Base-by-base conservation (phyloP, 1,140 invertebrate species). In the Thaumetopoea pityocampa region DNA sequence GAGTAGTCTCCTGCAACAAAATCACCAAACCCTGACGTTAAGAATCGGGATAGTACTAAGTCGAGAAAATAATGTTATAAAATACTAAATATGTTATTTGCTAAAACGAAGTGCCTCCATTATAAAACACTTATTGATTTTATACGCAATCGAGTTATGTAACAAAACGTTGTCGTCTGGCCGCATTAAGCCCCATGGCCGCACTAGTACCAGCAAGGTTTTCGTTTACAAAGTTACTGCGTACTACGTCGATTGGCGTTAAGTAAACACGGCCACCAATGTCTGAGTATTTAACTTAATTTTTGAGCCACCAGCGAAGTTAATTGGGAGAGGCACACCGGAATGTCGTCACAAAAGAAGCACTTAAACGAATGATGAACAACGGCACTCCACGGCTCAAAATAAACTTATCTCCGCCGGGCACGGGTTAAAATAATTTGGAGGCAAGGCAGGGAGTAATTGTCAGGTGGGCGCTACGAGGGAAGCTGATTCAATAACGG, bases 281-380 rank as follows among this genome's bases (percentile, higher is more conserved):
- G 70, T 72, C 68, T 54, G 61, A 66, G 64, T 67, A 67, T 81
- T 78, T 81, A 79, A 81, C 72, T 79, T 78, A 79, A 81, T 79
- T 81, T 81, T 81, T 81, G 72, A 55, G 63, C 66, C 58, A 54
- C 63, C 60, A 71, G 53, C 60, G 51, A 45, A 53, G 61, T 68
- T 79, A 82, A 81, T 79, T 82, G 72, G 54, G 29, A 74, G 71
- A 67, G 60, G 56, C 61, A 67, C 55, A 74, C 56, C 55, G 69
- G 64, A 77, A 79, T 79, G 60, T 65, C 63, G 65, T 63, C 71
- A 82, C 70, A 82, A 82, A 82, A 82, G 78, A 82, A 82, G 70
- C 78, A 82, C 78, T 82, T 76, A 76, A 70, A 70, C 50, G 57
- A 68, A 74, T 56, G 57, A 65, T 52, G 59, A 57, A 58, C 64